These are phyloP conservation scores for Pachypanchax playfairii DNA, from an alignment of 2,113 vertebrate species.

Conservation along the genomic window DNA sequence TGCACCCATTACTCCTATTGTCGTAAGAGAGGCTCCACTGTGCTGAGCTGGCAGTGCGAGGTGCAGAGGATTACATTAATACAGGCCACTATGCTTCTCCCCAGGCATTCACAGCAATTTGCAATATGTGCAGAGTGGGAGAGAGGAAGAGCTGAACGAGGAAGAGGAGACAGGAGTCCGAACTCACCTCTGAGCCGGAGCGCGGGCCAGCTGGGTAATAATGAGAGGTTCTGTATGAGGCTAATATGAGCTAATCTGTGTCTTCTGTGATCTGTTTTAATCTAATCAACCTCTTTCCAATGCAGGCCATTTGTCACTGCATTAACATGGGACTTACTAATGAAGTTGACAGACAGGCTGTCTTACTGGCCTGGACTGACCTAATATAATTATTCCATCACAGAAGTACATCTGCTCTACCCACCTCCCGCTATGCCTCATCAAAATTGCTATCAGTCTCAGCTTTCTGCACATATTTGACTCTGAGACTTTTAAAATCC, in stretches of 20 bases:
- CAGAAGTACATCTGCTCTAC: neutral
- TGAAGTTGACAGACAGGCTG: conserved; percentile 49
- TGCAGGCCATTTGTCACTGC: conserved; percentile 57
- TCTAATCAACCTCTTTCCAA: conserved; percentile 55
- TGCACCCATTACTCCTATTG: conserved; percentile 66
- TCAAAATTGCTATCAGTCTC: neutral
- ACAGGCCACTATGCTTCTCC: conserved; percentile 53
- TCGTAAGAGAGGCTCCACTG: conserved; percentile 45
- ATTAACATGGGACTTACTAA: conserved; percentile 63
- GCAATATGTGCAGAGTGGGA: conserved; percentile 20
- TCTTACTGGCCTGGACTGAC: conserved; percentile 19
- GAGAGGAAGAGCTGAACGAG: conserved; percentile 2
- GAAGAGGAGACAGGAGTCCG: conserved; percentile 1
- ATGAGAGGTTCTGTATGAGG: conserved; percentile 51
- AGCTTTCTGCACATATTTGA: neutral
- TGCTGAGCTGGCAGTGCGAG: conserved; percentile 71
- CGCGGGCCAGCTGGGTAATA: conserved; percentile 57
- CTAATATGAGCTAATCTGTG: conserved; percentile 68
- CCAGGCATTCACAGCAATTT: conserved; percentile 58
- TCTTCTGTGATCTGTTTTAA: conserved; percentile 65
- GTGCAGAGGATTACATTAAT: conserved; percentile 69
- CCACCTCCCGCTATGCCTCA: conserved; percentile 4
- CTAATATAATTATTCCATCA: conserved; percentile 35
- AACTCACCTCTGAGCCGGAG: conserved; percentile 26
- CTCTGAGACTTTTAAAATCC: neutral